phyloP scores from a whole-genome alignment of 2,888 invertebrate species.

The Hololepta plana region DNA sequence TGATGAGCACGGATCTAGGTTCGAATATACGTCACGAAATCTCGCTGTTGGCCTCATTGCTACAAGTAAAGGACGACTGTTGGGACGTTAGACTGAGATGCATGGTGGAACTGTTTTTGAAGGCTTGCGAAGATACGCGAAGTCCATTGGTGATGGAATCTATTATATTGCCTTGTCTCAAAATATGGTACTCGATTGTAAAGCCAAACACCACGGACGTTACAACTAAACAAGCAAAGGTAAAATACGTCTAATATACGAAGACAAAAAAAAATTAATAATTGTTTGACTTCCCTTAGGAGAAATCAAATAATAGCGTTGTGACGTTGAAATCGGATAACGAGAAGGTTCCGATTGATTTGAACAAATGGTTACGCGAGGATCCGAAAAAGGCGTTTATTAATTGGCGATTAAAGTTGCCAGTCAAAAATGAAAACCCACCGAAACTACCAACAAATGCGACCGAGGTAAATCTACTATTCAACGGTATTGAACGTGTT shows the following conservation, averaged over 20 bases:
- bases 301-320: constrained; percentile 13
- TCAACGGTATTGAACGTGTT: no score
- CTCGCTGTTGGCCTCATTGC: constrained; percentile 65
- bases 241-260: no score
- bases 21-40: constrained; percentile 78
- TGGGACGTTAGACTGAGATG: constrained; percentile 87
- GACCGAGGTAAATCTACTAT: constrained; percentile 13
- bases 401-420: constrained; percentile 53
- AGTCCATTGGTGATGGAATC: constrained; percentile 81
- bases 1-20: constrained; percentile 54
- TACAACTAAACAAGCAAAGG: constrained; percentile 34
- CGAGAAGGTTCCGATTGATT: constrained; percentile 51
- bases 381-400: constrained; percentile 49
- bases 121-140: constrained; percentile 55
- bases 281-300: constrained; percentile 11
- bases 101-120: constrained; percentile 73
- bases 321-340: constrained; percentile 8
- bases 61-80: constrained; percentile 84
- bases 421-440: constrained; percentile 24
- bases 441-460: constrained; percentile 16
- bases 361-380: constrained; percentile 54
- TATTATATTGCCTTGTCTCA: constrained; percentile 80
- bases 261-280: no score
- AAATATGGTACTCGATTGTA: constrained; percentile 51
- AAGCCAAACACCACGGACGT: constrained; percentile 38